These are phyloP conservation scores for Dicycla oo DNA, from an alignment of 2,888 invertebrate genomes.

Conservation along the genomic window DNA sequence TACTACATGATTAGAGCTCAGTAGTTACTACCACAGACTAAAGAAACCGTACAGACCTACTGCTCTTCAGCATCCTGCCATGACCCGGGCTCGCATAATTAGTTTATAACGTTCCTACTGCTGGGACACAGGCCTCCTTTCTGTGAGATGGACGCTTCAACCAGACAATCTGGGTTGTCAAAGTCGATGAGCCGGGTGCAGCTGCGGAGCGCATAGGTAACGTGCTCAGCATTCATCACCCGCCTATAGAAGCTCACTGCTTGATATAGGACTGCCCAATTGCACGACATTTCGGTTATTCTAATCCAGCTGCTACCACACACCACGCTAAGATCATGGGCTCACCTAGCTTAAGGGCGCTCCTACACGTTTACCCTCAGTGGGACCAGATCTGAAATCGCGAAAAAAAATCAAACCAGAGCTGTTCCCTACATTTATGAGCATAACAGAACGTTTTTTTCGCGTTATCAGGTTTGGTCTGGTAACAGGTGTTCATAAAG, in stretches of 20 bases:
- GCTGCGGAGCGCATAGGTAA: background rate
- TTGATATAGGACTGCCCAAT: background rate
- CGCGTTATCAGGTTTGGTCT: too few species aligned
- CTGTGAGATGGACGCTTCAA: background rate
- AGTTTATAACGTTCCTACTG: background rate
- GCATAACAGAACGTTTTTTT: too few species aligned
- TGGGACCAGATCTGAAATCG: too few species aligned
- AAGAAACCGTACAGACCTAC: background rate
- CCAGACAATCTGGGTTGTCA: background rate
- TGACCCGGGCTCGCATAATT: background rate
- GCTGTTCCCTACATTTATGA: too few species aligned
- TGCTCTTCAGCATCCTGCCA: too few species aligned
- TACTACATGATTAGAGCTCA: conserved; percentile 66
- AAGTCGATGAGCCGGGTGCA: too few species aligned
- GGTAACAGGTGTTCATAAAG: too few species aligned
- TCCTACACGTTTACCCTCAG: background rate
- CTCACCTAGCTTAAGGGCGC: background rate
- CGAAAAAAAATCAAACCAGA: too few species aligned
- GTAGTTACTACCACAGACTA: conserved; percentile 32
- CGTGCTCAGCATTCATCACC: background rate
- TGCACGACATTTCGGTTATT: background rate
- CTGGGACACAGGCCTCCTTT: background rate
- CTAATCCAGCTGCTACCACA: background rate
- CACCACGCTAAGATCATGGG: background rate
- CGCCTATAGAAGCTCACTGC: background rate